A percentile compares a stretch with the other conserved stretches of the same genome.
phyloP scores from a whole-genome alignment of 2,888 invertebrate species.

The Ophonus ardosiacus region DNA sequence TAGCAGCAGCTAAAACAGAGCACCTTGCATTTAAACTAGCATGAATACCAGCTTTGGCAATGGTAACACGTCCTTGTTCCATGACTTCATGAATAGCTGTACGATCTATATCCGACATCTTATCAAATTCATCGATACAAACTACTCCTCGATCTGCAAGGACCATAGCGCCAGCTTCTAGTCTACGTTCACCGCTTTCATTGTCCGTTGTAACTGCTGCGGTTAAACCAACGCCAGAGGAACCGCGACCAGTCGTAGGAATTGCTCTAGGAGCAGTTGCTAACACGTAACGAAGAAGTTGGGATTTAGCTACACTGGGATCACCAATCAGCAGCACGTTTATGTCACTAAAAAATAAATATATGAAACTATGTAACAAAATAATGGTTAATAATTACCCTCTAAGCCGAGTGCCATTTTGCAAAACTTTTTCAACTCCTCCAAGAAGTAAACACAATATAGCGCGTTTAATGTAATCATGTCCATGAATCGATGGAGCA shows the following conservation, averaged over 20 bases:
- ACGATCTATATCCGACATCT: conserved; percentile 99
- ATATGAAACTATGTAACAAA: conserved; percentile 1
- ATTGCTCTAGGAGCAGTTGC: conserved; percentile 97
- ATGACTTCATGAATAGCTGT: conserved; percentile 99
- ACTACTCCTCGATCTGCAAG: conserved; percentile 98
- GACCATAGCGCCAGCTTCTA: conserved; percentile 99
- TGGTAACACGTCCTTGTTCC: conserved; percentile 99
- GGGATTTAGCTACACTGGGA: conserved; percentile 99
- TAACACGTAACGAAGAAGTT: conserved; percentile 94
- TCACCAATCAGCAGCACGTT: conserved; percentile 90
- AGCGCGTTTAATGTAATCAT: conserved; percentile 97
- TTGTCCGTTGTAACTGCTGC: conserved; percentile 98
- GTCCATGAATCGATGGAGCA: conserved; percentile 98
- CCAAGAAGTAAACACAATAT: conserved; percentile 96
- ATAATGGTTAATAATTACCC: conserved; percentile 77
- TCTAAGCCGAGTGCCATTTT: conserved; percentile 94
- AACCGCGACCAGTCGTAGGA: conserved; percentile 97
- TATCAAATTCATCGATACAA: conserved; percentile 98
- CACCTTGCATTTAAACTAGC: conserved; percentile 98
- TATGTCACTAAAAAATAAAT: conserved; percentile 75
- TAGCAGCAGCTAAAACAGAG: conserved; percentile 99
- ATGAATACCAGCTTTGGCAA: conserved; percentile 99
- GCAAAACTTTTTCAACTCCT: conserved; percentile 95
- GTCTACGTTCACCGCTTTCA: conserved; percentile 87
- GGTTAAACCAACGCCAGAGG: conserved; percentile 98